phyloP scores from a whole-genome alignment of 2,113 vertebrate genomes.

The Phylloscopus trochiloides region DNA sequence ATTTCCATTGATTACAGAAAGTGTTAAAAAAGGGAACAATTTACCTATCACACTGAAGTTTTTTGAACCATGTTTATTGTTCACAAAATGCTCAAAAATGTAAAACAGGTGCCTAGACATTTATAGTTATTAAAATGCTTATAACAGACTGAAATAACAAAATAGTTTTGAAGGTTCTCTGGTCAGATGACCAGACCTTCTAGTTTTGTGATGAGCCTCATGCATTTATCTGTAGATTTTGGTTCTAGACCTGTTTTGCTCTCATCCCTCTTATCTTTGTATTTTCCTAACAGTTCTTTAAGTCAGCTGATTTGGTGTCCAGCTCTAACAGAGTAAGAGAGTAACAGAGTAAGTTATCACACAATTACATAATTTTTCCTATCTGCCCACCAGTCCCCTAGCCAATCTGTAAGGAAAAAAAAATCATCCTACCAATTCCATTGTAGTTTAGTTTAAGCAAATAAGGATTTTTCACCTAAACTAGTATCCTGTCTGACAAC shows the following conservation, averaged over 20 bases:
- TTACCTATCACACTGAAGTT: background rate
- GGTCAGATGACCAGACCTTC: background rate
- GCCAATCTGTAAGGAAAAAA: background rate
- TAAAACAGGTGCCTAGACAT: background rate
- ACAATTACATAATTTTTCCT: background rate
- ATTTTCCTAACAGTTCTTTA: background rate
- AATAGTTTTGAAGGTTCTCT: background rate
- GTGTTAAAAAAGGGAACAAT: background rate
- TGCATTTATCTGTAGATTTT: background rate
- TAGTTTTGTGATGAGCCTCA: background rate
- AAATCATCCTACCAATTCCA: background rate
- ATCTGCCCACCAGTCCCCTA: background rate
- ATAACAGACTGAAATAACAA: background rate
- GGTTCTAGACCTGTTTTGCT: background rate
- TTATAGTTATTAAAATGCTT: background rate
- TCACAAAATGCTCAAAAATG: background rate
- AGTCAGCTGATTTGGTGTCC: background rate
- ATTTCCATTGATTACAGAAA: background rate
- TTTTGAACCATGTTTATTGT: background rate
- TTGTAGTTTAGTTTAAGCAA: background rate
- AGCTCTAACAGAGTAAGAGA: background rate
- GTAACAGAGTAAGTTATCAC: background rate
- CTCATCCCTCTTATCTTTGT: background rate
- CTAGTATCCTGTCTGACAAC: background rate
- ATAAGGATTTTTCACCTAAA: background rate